These are phyloP conservation scores for Eupeodes luniger DNA, from an alignment of 2,888 invertebrate species.

Conservation along the genomic window DNA sequence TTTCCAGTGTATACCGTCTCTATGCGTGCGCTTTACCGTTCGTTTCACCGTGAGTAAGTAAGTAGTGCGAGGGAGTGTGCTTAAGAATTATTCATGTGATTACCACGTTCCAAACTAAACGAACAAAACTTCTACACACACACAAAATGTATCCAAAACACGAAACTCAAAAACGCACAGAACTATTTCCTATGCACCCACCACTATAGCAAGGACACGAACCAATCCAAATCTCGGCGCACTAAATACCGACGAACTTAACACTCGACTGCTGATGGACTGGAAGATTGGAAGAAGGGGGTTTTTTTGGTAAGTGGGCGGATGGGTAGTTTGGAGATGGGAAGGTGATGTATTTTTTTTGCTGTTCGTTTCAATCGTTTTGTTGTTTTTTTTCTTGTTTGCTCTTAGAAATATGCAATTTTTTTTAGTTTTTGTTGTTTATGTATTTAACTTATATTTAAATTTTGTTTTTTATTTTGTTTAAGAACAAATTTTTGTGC, in stretches of 20 bases:
- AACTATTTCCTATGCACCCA: conserved; percentile 66
- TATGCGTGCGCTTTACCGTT: conserved; percentile 40
- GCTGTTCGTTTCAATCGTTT: conserved; percentile 1
- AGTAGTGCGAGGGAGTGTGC: conserved; percentile 52
- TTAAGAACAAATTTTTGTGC: conserved; percentile 58
- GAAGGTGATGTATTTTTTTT: conserved; percentile 26
- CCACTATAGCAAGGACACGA: conserved; percentile 69
- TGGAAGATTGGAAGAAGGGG: conserved; percentile 35
- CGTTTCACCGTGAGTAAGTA: neutral
- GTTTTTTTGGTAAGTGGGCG: neutral
- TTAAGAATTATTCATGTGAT: conserved; percentile 73
- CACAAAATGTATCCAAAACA: conserved; percentile 8
- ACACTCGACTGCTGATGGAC: conserved; percentile 38
- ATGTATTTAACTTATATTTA: conserved; percentile 20
- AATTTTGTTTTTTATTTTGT: conserved; percentile 19
- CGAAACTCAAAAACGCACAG: neutral
- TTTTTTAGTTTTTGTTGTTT: conserved; percentile 31
- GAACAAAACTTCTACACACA: neutral
- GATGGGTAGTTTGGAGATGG: conserved; percentile 8
- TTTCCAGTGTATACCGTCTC: conserved; percentile 32
- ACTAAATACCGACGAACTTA: conserved; percentile 15
- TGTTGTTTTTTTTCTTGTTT: conserved; percentile 59
- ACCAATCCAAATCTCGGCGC: conserved; percentile 37
- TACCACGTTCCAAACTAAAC: conserved; percentile 66
- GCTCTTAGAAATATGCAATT: conserved; percentile 61